These are phyloP conservation scores for Lacanobia oleracea DNA, from an alignment of 2,888 invertebrate genomes.

Conservation along the genomic window DNA sequence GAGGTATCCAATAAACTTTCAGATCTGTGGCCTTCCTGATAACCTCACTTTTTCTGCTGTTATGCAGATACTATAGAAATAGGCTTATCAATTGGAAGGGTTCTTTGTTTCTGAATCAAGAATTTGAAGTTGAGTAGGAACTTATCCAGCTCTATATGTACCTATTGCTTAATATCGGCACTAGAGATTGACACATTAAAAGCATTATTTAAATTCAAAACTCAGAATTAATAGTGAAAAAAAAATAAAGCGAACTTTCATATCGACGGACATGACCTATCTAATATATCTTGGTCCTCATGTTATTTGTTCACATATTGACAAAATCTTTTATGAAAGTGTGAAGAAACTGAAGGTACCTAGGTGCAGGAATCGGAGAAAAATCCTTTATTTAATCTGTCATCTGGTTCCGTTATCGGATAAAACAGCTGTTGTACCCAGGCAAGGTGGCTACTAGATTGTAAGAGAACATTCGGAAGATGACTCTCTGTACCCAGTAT, in stretches of 20 bases:
- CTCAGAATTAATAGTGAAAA: not conserved
- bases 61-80: not conserved
- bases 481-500: constrained; percentile 6
- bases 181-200: not conserved
- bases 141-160: not conserved
- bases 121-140: not conserved
- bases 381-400: no score
- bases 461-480: constrained; percentile 6
- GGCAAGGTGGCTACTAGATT: not conserved
- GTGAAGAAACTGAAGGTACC: no score
- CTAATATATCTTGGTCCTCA: not conserved
- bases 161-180: not conserved
- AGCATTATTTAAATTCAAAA: not conserved
- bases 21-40: not conserved
- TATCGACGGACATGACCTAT: not conserved
- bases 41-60: not conserved
- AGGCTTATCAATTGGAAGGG: not conserved
- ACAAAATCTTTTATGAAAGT: not conserved
- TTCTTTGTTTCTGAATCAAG: not conserved
- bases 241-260: not conserved
- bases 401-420: not conserved
- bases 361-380: no score
- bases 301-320: no score
- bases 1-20: not conserved
- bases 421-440: not conserved